phyloP scores from a whole-genome alignment of 2,888 invertebrate genomes.

The Leptinotarsa haldemani region DNA sequence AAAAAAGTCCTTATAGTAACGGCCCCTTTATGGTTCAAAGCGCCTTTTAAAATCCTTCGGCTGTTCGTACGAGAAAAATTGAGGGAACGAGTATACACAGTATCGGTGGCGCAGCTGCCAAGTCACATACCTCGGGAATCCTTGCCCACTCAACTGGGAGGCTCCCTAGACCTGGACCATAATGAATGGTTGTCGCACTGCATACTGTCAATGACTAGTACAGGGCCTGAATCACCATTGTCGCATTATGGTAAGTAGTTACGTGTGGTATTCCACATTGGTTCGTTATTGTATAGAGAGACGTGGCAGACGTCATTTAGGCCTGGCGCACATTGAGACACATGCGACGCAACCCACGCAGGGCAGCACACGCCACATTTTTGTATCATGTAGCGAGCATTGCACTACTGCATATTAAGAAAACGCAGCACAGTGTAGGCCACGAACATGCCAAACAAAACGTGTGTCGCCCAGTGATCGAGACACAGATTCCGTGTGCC shows the following conservation, averaged over 20 bases:
- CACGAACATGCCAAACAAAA: too few species aligned
- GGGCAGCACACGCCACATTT: too few species aligned
- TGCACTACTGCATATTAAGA: too few species aligned
- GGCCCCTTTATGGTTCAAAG: conserved; percentile 98
- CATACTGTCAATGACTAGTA: conserved; percentile 81
- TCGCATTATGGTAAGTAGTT: conserved; percentile 59
- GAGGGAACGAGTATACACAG: conserved; percentile 94
- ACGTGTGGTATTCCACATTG: neutral
- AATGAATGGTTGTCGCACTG: conserved; percentile 82
- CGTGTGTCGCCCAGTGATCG: too few species aligned
- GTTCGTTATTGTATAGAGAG: too few species aligned
- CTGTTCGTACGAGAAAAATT: conserved; percentile 96
- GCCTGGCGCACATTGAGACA: too few species aligned
- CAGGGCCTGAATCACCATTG: conserved; percentile 59
- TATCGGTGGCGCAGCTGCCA: conserved; percentile 89
- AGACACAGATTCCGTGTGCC: too few species aligned
- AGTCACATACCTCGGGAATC: conserved; percentile 91
- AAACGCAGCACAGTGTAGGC: too few species aligned
- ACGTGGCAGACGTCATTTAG: too few species aligned
- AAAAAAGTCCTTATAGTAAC: conserved; percentile 98
- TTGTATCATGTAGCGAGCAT: too few species aligned
- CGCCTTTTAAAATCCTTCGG: conserved; percentile 94
- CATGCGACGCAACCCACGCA: too few species aligned
- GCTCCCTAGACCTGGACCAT: conserved; percentile 88
- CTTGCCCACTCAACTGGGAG: conserved; percentile 90